Conservation (phyloP, 1,140 invertebrate genomes). For the Chionoecetes opilio region DNA sequence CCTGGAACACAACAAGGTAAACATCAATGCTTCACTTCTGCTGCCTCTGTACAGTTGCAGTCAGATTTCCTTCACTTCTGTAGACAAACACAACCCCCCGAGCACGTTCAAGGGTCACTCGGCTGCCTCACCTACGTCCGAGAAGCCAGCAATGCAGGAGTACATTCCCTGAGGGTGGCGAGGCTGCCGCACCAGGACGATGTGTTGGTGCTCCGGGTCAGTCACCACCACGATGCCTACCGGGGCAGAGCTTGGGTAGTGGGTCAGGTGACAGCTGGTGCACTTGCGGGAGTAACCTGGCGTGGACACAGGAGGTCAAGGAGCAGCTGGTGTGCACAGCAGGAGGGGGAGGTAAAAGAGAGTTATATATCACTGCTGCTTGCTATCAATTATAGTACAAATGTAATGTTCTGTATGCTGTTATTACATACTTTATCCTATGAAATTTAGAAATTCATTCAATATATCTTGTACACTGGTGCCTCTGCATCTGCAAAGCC, state of each 20-base stretch:
- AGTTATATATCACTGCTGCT: no score
- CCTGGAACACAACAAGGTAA: constrained; percentile 82
- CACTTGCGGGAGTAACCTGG: constrained; percentile 83
- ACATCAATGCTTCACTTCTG: neutral
- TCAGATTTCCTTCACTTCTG: neutral
- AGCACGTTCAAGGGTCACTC: neutral
- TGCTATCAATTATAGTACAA: no score
- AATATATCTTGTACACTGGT: no score
- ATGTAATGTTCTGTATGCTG: no score
- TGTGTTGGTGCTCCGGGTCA: constrained; percentile 84
- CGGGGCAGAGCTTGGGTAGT: constrained; percentile 84
- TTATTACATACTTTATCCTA: no score
- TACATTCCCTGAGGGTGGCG: constrained; percentile 85
- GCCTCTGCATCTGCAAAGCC: no score
- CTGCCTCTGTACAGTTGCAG: no score
- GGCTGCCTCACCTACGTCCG: constrained; percentile 85
- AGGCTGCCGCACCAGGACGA: constrained; percentile 85
- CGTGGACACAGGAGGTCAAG: constrained; percentile 82
- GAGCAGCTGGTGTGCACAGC: neutral
- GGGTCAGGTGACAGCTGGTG: constrained; percentile 81
- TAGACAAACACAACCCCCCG: neutral
- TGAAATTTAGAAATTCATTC: no score
- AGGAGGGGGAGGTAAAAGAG: neutral
- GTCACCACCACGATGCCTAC: constrained; percentile 86
- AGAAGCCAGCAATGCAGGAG: constrained; percentile 87